Conservation (phyloP, 1,140 invertebrate species). For the Tenebrio molitor region DNA sequence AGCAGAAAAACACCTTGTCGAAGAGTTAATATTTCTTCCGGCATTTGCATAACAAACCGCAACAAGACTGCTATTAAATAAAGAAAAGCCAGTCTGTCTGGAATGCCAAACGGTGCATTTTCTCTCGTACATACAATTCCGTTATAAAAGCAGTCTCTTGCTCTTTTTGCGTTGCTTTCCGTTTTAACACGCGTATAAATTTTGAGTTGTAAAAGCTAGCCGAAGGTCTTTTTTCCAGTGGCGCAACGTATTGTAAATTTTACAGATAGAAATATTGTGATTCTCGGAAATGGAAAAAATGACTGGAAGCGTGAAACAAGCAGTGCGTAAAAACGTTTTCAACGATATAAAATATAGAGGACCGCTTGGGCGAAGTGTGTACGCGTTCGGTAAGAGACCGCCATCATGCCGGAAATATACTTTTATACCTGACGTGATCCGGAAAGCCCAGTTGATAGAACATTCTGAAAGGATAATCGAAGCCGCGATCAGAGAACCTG, state of each 20-base stretch:
- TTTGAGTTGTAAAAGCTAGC: constrained; percentile 10
- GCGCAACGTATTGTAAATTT: constrained; percentile 37
- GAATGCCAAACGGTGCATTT: background rate
- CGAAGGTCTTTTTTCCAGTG: constrained; percentile 28
- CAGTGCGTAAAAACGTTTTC: constrained; percentile 43
- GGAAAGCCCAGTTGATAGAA: constrained; percentile 40
- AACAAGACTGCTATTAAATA: background rate
- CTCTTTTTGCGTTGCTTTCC: constrained; percentile 4
- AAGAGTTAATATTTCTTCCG: background rate
- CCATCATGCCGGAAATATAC: constrained; percentile 29
- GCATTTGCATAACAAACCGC: background rate
- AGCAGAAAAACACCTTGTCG: no score
- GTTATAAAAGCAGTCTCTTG: constrained; percentile 14
- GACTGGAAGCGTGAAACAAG: constrained; percentile 31
- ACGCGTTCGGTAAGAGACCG: constrained; percentile 5
- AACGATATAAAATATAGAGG: constrained; percentile 40
- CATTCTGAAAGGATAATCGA: constrained; percentile 43
- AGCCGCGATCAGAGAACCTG: constrained; percentile 13
- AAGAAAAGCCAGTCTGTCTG: background rate
- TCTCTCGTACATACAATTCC: background rate
- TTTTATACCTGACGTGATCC: constrained; percentile 42
- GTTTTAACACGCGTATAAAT: constrained; percentile 30
- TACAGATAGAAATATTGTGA: constrained; percentile 38
- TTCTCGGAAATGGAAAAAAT: constrained; percentile 40
- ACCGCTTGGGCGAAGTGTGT: constrained; percentile 28